Base-by-base conservation (phyloP, 2,888 invertebrate species). In the Branchinecta sandiegonensis region DNA sequence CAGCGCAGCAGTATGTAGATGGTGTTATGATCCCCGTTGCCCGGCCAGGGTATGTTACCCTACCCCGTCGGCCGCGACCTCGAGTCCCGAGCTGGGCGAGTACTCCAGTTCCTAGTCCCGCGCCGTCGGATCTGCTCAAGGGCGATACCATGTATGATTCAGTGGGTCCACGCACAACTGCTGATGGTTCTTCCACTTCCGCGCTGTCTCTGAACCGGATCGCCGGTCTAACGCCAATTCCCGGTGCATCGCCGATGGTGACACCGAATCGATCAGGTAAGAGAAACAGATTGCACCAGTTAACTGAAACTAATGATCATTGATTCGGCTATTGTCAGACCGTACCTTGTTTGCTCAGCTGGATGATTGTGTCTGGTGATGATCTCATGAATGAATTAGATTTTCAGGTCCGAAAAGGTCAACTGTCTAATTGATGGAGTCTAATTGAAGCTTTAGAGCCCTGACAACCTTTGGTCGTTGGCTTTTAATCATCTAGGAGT, bases 161-260 rank as follows among this genome's bases (percentile, higher is more conserved):
- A 79, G 89, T 91, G 87, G 91, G 91, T 9, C 88, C 90, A 68
- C 83, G 91, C 72, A 89, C 91, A 67, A 92, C 91, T 11, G 90
- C 90, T 48, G 89, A 89, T 71, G 92, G 92, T 66, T 90, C 89
- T 77, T 69, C 69, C 3, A 73, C 73, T 5, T 91, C 91, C 10
- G 89, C 88, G 46, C 85, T 90, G 76, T 90, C 90, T 47, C 81
- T 92, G 72, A 89, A 89, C 76, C 65, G 69, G 47, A 69, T 68
- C 64, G 69, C 66, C 56, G 65, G 69, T 23, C 17, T 69, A 48
- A 69, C 46, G 65, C 71, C 68, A 64, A 69, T 67, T 48, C 67
- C 66, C 48, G 48, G 56, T 46, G 47, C 56, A n/a, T 48, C 50
- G 47, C 65, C 68, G 37, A 37, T 37, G 37, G 37, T 37, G 37